A percentile compares a stretch with the other conserved stretches of the same genome.
These are phyloP conservation scores for Coracias cyanogaster DNA, from an alignment of 2,797 vertebrate genomes.

Conservation along the genomic window DNA sequence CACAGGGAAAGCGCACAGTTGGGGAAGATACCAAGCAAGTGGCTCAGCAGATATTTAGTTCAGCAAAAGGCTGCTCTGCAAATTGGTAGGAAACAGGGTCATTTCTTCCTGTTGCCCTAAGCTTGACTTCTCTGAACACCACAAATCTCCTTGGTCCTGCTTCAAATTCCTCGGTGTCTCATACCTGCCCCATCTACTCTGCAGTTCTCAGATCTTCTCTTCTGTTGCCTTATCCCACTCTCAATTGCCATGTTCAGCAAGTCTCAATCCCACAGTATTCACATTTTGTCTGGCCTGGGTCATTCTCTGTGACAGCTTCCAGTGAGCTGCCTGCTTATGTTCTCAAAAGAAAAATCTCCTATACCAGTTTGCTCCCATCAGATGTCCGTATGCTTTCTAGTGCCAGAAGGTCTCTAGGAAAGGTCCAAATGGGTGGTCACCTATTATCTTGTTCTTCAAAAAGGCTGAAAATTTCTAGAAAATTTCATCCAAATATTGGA, in stretches of 20 bases:
- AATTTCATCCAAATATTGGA: neutral
- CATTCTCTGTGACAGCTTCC: neutral
- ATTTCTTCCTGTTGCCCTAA: neutral
- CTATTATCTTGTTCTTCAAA: neutral
- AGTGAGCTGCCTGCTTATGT: neutral
- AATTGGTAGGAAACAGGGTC: neutral
- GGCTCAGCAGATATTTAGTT: accelerated
- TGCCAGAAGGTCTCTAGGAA: neutral
- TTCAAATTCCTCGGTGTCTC: neutral
- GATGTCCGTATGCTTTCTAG: neutral
- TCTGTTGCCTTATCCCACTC: neutral
- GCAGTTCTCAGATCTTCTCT: neutral
- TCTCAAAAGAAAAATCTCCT: neutral
- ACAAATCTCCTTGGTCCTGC: neutral
- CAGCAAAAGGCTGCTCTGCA: neutral
- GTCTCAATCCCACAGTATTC: neutral
- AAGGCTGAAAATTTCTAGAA: neutral
- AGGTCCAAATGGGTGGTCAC: neutral
- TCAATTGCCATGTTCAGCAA: neutral
- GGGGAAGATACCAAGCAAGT: neutral
- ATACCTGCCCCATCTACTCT: too few species aligned
- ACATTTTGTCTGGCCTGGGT: neutral
- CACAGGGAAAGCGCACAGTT: neutral
- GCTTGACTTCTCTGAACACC: neutral
- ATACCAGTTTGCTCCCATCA: neutral